Base-by-base conservation (phyloP, 2,888 invertebrate genomes). In the Tholera decimalis region DNA sequence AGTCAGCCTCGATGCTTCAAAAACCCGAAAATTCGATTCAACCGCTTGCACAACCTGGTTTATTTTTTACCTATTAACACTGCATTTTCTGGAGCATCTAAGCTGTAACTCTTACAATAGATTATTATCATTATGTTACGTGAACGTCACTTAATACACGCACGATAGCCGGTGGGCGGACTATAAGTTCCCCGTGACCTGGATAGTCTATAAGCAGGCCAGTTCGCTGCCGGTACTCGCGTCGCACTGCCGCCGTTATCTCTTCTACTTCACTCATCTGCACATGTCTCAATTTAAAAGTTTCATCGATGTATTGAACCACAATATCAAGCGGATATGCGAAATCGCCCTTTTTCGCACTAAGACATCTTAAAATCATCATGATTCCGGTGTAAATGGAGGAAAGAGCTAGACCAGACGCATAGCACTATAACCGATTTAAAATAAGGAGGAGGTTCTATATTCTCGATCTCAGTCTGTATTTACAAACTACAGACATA, bases 101-200 rank as follows among this genome's bases (percentile, higher is more conserved):
- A 79, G 77, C 73, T 68, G 79, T 72, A 80, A 79, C 77, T 82
- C 76, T 65, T 71, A 69, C 76, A 84, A 83, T 80, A 77, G 72
- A 88, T n/a, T n/a, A n/a, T n/a, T n/a, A n/a, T n/a, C n/a, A 90
- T 88, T 84, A 89, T 86, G 88, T 88, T 84, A 87, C 81, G 84
- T 87, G 86, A 84, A 87, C 81, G 84, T 87, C 86, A 84, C 78
- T 84, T 84, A 85, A 86, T 70, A 79, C 77, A 83, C 84, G 83
- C 82, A 84, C 79, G 80, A 79, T 83, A 68, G 64, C 58, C 77
- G 62, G 56, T 65, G 72, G 66, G 72, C 73, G 69, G 76, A 73
- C 79, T 81, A 79, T 83, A 77, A 69, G 80, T 83, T 84, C 85
- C 83, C 85, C 83, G 85, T 89, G 91, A 90, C 91, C 91, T 83